Conservation (phyloP, 35 echinoderm and acorn worm species). For the Anneissia japonica region DNA sequence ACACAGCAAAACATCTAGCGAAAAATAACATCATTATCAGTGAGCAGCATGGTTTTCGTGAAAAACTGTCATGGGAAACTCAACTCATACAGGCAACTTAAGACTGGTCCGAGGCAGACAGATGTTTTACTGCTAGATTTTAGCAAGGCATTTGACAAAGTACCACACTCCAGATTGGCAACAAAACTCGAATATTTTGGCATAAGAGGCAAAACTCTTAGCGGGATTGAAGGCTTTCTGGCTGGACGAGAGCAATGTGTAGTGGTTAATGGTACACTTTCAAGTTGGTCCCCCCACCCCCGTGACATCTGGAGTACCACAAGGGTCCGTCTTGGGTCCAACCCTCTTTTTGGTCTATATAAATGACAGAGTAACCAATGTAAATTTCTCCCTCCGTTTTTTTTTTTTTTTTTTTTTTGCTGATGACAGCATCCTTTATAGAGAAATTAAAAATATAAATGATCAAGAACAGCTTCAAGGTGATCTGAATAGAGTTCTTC, state of each 20-base stretch:
- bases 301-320: background rate
- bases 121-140: no score
- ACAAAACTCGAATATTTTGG: background rate
- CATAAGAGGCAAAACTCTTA: background rate
- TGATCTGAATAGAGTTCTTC: background rate
- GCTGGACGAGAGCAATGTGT: no score
- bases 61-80: background rate
- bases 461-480: background rate
- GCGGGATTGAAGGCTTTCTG: no score
- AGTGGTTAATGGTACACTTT: background rate
- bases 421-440: constrained; percentile 16
- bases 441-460: background rate
- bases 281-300: background rate
- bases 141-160: no score
- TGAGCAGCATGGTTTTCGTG: no score
- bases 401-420: no score
- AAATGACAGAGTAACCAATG: background rate
- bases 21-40: no score
- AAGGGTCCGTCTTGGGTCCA: constrained; percentile 19
- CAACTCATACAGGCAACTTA: background rate
- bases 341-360: constrained; percentile 15
- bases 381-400: background rate
- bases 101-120: constrained; percentile 6
- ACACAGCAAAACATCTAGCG: no score
- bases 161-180: no score